These are phyloP conservation scores for Acrocephalus arundinaceus DNA, from an alignment of 2,113 vertebrate genomes.

Conservation along the genomic window DNA sequence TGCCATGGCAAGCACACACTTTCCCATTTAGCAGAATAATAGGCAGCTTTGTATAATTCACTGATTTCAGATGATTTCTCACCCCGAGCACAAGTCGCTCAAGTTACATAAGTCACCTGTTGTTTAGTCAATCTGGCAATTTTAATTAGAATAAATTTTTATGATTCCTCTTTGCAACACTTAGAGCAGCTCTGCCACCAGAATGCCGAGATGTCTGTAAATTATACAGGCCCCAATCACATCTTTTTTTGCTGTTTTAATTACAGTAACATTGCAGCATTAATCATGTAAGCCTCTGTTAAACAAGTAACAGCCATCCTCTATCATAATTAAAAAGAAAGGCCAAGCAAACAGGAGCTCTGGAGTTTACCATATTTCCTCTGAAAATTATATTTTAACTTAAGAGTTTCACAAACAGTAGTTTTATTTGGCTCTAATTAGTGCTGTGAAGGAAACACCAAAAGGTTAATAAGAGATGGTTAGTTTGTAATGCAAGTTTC, in stretches of 20 bases:
- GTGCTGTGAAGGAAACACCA: conserved; percentile 55
- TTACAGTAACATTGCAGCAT: conserved; percentile 60
- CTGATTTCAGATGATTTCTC: conserved; percentile 64
- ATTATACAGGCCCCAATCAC: conserved; percentile 52
- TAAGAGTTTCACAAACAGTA: conserved; percentile 46
- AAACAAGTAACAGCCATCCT: conserved; percentile 60
- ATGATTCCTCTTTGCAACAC: conserved; percentile 44
- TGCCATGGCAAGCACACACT: conserved; percentile 64
- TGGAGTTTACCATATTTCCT: conserved; percentile 53
- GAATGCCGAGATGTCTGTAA: conserved; percentile 53
- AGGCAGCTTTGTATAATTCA: conserved; percentile 67
- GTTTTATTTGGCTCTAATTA: conserved; percentile 72
- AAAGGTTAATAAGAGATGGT: conserved; percentile 76
- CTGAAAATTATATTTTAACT: conserved; percentile 66
- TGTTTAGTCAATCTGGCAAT: conserved; percentile 68
- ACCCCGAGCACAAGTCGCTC: conserved; percentile 23
- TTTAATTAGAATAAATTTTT: conserved; percentile 71
- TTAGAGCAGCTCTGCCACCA: conserved; percentile 24
- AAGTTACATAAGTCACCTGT: conserved; percentile 61
- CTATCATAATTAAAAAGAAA: conserved; percentile 67
- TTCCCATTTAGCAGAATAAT: conserved; percentile 64
- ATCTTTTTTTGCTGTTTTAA: conserved; percentile 63
- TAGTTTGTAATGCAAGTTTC: conserved; percentile 71
- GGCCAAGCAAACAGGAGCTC: conserved; percentile 46
- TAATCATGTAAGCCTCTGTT: conserved; percentile 63